Evolutionary conservation across 2,113 vertebrate genomes (phyloP).

Genomic region (Micronisus gabar): DNA sequence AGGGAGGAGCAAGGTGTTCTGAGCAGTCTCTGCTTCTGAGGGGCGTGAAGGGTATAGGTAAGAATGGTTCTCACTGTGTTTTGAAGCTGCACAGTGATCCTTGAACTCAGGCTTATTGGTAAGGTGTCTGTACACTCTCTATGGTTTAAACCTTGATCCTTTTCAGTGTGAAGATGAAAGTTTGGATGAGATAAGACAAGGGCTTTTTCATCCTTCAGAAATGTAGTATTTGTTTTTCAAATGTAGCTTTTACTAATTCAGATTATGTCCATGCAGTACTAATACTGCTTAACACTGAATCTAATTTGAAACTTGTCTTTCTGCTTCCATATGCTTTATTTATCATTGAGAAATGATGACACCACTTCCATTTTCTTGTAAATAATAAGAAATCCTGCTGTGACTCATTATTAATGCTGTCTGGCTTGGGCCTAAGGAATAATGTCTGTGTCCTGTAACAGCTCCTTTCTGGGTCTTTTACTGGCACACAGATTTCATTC

Average conservation of each 20-base stretch:
- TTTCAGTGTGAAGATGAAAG: not conserved
- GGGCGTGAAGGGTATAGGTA: too few species aligned
- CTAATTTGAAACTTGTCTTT: not conserved
- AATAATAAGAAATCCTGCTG: not conserved
- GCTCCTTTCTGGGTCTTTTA: not conserved
- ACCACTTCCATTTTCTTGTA: not conserved
- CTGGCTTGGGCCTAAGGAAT: not conserved
- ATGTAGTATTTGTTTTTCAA: not conserved
- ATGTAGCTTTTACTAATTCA: not conserved
- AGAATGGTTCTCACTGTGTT: not conserved
- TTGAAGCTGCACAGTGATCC: not conserved
- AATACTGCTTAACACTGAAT: not conserved
- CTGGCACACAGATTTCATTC: not conserved
- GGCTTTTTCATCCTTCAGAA: not conserved
- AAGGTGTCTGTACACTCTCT: not conserved
- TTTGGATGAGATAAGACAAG: not conserved
- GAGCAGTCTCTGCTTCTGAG: not conserved
- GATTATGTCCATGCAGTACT: fast-evolving
- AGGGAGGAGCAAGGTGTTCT: not conserved
- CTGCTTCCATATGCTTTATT: not conserved
- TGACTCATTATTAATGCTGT: not conserved
- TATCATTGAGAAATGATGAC: not conserved
- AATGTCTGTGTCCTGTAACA: not conserved
- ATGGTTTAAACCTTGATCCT: not conserved
- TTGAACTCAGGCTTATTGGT: not conserved